Evolutionary conservation across 2,888 invertebrate genomes (phyloP).

Genomic region (Villa cingulata): DNA sequence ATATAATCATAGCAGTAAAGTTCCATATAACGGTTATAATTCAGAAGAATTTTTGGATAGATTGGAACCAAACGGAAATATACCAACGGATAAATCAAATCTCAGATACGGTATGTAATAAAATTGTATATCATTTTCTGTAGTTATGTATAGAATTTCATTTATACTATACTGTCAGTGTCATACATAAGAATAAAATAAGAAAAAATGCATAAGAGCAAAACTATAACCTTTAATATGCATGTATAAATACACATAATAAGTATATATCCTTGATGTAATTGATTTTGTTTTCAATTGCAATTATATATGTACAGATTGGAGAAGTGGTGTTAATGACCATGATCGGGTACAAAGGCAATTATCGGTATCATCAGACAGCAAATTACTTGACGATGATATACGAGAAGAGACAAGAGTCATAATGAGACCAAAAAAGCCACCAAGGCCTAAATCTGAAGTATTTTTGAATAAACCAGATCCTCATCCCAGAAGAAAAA

Average conservation of each 20-base stretch:
- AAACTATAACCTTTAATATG: too few species aligned
- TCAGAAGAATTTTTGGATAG: conserved; percentile 88
- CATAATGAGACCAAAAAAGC: conserved; percentile 78
- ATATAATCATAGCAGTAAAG: conserved; percentile 49
- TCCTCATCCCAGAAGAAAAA: conserved; percentile 66
- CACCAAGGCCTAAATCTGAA: conserved; percentile 91
- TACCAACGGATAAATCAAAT: conserved; percentile 72
- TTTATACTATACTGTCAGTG: too few species aligned
- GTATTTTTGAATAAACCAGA: conserved; percentile 72
- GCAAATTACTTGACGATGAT: conserved; percentile 80
- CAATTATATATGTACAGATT: conserved; percentile 41
- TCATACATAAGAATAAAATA: too few species aligned
- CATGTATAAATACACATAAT: too few species aligned
- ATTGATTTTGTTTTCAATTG: too few species aligned
- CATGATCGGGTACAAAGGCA: conserved; percentile 80
- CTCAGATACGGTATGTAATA: conserved; percentile 50
- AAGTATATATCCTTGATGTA: too few species aligned
- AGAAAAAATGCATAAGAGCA: too few species aligned
- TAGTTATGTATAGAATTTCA: too few species aligned
- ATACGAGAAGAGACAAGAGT: conserved; percentile 80
- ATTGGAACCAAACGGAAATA: conserved; percentile 86
- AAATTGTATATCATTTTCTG: too few species aligned
- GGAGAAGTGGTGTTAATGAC: conserved; percentile 55
- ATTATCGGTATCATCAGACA: conserved; percentile 83
- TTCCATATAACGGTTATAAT: conserved; percentile 78